Evolutionary conservation across 1,140 invertebrate genomes (phyloP), one percentile per base, ranked within the genome.

Genomic region (Drosophila littoralis): DNA sequence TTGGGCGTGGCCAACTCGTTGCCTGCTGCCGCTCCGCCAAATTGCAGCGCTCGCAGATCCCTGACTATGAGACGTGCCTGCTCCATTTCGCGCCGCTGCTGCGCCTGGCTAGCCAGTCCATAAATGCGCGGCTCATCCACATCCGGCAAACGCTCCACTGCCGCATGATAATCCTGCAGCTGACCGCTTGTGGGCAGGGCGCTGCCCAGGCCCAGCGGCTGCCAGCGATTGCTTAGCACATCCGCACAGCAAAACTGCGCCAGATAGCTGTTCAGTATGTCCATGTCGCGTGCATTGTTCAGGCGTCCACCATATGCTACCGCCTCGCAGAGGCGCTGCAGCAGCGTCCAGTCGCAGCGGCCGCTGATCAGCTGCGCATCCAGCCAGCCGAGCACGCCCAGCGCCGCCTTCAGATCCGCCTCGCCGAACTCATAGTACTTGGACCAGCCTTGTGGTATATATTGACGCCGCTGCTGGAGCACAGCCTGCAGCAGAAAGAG

Each of bases 391-490:
- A 97, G 93, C 33, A 98, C 93, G 60, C 96, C 95, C 46, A 95
- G 93, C 1, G 96, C 97, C 5, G 97, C 96, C 61, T 95, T 94
- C 0, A 98, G 93, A 93, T 99, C 98, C 1, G 96, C 94, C 74
- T 96, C 95, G 40, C 95, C 97, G 93, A 98, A 98, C 84, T 98
- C 97, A 92, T 99, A 99, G 90, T 95, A 96, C 91, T 96, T 97
- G 0, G 95, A 96, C 97, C 97, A 98, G 2, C 96, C 97, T 66
- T 94, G 94, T 0, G 94, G 97, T 77, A 98, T 97, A 89, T 95
- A 98, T 71, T 95, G 96, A 69, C 98, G 93, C 54, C 98, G 93
- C 93, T 99, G 98, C 91, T 98, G 97, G 15, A 98, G 92, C 6
- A 98, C 93, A 0, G 97, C 97, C 91, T 98, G 97, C 0, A 88